Evolutionary conservation across 1,140 invertebrate genomes (phyloP).

Genomic region (Adoxophyes honmai): DNA sequence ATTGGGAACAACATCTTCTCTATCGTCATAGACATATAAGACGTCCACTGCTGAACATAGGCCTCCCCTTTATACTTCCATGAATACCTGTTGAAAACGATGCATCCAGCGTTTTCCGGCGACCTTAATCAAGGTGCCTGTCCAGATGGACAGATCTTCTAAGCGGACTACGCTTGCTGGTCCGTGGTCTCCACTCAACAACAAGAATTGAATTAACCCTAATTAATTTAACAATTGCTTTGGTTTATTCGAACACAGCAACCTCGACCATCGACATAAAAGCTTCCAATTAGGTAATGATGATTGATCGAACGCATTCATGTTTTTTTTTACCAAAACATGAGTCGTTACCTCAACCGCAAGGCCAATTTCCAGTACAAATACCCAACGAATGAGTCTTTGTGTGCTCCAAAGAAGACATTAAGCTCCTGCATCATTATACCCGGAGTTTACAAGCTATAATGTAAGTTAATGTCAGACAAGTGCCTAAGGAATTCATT

Average conservation of each 20-base stretch:
- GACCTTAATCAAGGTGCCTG: too few species aligned
- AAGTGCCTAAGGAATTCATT: constrained; percentile 3
- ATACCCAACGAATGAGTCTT: neutral
- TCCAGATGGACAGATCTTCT: too few species aligned
- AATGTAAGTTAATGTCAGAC: constrained; percentile 11
- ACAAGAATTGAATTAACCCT: constrained; percentile 1
- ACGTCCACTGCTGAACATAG: too few species aligned
- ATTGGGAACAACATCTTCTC: too few species aligned
- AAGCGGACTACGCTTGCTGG: too few species aligned
- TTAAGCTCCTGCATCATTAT: constrained; percentile 15
- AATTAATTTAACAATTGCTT: constrained; percentile 5
- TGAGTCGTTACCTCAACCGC: constrained; percentile 10
- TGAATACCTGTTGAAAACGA: too few species aligned
- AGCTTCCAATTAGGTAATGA: constrained; percentile 14
- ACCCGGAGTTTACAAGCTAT: constrained; percentile 13
- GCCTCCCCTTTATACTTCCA: too few species aligned
- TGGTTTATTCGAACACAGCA: neutral
- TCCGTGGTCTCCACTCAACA: too few species aligned
- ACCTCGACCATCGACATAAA: neutral
- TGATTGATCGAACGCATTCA: constrained; percentile 14
- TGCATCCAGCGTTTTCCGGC: too few species aligned
- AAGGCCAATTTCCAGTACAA: constrained; percentile 13
- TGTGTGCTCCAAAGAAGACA: constrained; percentile 10
- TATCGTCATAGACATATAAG: too few species aligned
- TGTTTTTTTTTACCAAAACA: constrained; percentile 4